Percentiles rank a stretch among this genome's conserved stretches.
Evolutionary conservation across 2,797 vertebrate genomes (phyloP).

Genomic region (Notolepis coatsorum): DNA sequence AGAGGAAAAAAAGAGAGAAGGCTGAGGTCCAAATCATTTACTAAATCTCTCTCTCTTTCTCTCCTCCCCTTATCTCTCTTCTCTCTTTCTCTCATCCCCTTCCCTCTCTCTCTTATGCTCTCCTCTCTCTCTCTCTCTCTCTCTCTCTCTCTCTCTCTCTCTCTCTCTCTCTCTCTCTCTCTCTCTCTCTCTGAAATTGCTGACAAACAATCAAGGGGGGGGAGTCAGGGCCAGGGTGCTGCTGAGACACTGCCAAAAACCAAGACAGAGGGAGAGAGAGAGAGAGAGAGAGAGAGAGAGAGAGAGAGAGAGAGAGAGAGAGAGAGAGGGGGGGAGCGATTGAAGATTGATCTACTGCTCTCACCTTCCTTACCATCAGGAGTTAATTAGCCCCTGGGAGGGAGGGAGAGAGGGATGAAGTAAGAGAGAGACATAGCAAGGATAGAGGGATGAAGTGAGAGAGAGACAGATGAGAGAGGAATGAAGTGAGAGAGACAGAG

Average conservation of each 20-base stretch:
- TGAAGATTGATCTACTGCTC: constrained; percentile 54
- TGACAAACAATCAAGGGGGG: constrained; percentile 73
- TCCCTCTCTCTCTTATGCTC: too few species aligned
- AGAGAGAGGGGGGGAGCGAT: constrained; percentile 8
- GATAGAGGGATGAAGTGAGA: constrained; percentile 31
- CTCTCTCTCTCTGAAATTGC: constrained; percentile 69
- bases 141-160: background rate
- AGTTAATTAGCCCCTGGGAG: constrained; percentile 71
- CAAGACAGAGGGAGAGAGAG: constrained; percentile 7
- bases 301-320: constrained; percentile 10
- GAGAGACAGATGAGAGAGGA: background rate
- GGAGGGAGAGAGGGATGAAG: constrained; percentile 42
- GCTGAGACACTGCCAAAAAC: constrained; percentile 58
- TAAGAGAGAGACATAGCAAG: constrained; percentile 14
- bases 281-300: constrained; percentile 25
- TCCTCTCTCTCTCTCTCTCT: background rate
- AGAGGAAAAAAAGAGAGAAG: constrained; percentile 19
- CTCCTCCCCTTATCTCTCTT: constrained; percentile 56
- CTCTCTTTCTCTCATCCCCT: constrained; percentile 59
- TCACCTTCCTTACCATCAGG: constrained; percentile 61
- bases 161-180: constrained; percentile 51
- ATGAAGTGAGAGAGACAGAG: background rate
- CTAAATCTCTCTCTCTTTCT: constrained; percentile 54
- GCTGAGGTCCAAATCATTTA: constrained; percentile 59
- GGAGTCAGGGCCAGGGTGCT: constrained; percentile 47